A percentile compares a stretch with the other conserved stretches of the same genome.
Conservation (phyloP, 2,888 invertebrate genomes). For the Tipula unca region DNA sequence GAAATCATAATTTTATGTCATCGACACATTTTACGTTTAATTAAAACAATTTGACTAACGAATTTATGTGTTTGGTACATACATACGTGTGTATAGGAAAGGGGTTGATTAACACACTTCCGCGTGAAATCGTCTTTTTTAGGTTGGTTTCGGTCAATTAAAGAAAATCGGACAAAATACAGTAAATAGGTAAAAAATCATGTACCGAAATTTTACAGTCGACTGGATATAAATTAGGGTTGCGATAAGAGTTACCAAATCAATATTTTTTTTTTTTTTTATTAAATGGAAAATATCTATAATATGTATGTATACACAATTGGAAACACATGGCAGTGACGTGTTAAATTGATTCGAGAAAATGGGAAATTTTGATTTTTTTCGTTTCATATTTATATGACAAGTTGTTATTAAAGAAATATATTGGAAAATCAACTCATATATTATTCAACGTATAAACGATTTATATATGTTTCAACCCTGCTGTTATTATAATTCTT, state of each 20-base stretch:
- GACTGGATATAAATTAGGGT: not conserved
- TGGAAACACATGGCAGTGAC: not conserved
- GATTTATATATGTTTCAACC: not conserved
- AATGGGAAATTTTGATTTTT: not conserved
- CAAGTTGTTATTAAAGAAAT: not conserved
- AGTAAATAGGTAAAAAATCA: not conserved
- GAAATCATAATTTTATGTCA: slow-evolving; percentile 4
- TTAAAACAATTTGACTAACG: not conserved
- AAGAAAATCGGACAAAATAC: not conserved
- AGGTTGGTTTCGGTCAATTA: not conserved
- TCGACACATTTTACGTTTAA: not conserved
- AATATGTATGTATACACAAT: not conserved
- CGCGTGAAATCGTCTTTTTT: not conserved
- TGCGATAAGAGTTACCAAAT: not conserved
- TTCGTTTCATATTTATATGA: not conserved
- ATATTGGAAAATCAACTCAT: not conserved
- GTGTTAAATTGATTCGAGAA: not conserved
- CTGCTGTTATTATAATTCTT: not conserved
- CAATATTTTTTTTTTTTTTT: not conserved
- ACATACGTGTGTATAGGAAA: not conserved
- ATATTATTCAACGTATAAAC: not conserved
- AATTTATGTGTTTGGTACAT: not conserved
- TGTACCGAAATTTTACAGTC: not conserved
- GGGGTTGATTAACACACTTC: not conserved
- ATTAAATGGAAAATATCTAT: not conserved